Base-by-base conservation (phyloP, 2,888 invertebrate species). In the Stictocephala bisonia region DNA sequence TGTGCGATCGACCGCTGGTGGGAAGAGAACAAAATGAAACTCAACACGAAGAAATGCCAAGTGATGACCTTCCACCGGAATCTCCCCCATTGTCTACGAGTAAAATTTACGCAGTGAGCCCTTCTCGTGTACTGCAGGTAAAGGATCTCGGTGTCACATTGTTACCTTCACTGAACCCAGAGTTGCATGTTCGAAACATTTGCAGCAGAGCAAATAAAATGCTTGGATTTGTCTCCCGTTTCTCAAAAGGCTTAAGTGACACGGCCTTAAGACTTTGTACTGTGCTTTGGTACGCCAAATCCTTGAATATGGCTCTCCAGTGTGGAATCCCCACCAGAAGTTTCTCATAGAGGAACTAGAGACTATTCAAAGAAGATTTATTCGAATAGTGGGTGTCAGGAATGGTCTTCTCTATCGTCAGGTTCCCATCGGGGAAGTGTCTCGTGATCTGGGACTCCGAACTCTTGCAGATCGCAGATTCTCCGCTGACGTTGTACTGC, bases 261-360 rank as follows among this genome's bases (percentile, higher is more conserved):
- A 15, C 15, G 15, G 13, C 67, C 18, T 50, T 3, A 68, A 29
- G 31, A 27, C 29, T 41, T 18, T 68, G n/a, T 68, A 68, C 51
- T 68, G 20, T 27, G 50, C 68, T 1, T 67, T 27, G 2, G 68
- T 68, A 6, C 6, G 50, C 3, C 18, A 44, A 26, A 27, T 26
- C 3, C 68, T 68, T 20, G 68, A 68, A 51, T 68, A 68, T 27
- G 44, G 50, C 51, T 68, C 50, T 20, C n/a, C 50, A 3, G 51
- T 51, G 22, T 68, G 68, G 68, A 48, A 13, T 15, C 68, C 48
- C 15, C 51, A 68, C 9, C 50, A 48, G 22, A 44, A 26, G n/a
- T 44, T 13, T n/a, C 50, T 48, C 20, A n/a, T 2, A 2, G 15
- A 24, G 2, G 56, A 29, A n/a, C n/a, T n/a, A n/a, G n/a, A n/a